Evolutionary conservation across 2,113 vertebrate species (phyloP), one percentile per base, ranked within the genome.

Genomic region (Cynoglossus semilaevis): DNA sequence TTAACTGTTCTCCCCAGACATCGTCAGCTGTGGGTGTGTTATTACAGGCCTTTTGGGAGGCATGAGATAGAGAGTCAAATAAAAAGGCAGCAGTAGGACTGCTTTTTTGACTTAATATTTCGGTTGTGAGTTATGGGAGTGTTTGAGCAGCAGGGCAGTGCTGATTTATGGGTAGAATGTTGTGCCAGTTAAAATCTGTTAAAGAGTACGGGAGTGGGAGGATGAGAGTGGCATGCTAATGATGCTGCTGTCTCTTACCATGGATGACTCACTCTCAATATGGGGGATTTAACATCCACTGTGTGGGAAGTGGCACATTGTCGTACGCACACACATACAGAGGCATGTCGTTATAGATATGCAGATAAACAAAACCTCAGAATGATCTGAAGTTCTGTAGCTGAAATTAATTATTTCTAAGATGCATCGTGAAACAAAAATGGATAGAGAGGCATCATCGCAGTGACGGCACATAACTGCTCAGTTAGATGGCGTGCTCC

Each of bases 221-320:
- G 86, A 88, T 82, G 85, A 83, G 81, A 84, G 81, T 79, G 46
- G 85, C 83, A 87, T 87, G 84, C 83, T 89, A 90, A 91, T 89
- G 85, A 91, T 84, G 76, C 63, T 76, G 74, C 82, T 82, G 77
- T 84, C 81, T 85, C 84, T 85, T 83, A 67, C 79, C 72, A 83
- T 51, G 67, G 80, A 86, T 90, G 87, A 91, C 69, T 91, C 88
- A 90, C 67, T 69, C 82, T 65, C 83, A 79, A 73, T 80, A 79
- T 83, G 86, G 79, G 74, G 74, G 74, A 79, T 84, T 75, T 71
- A 84, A 79, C 76, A 77, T 79, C 77, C 78, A 78, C 67, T 57
- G 60, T 73, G 80, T 81, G 76, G 82, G 85, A 54, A 70, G 79
- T 54, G 50, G 49, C 43, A 22, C 29, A 44, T 41, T 41, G 10